A percentile compares a stretch with the other conserved stretches of the same genome.
These are phyloP conservation scores for Hipparchia semele DNA, from an alignment of 2,888 invertebrate species.

Conservation along the genomic window DNA sequence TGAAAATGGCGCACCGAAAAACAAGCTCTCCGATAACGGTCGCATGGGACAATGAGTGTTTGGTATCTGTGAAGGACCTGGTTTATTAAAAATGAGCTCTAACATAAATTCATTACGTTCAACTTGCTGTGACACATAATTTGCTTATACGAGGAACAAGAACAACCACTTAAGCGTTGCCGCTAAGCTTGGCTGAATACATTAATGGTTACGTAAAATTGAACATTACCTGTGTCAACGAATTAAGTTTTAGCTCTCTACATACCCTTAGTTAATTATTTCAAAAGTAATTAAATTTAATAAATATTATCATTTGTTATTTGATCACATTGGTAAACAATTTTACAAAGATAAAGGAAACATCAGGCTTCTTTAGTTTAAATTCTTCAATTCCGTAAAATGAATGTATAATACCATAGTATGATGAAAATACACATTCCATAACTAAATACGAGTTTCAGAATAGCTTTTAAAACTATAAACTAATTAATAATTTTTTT, in stretches of 20 bases:
- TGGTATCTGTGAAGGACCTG: constrained; percentile 23
- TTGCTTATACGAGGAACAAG: constrained; percentile 14
- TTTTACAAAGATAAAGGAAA: too few relatives aligned
- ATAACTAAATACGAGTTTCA: too few relatives aligned
- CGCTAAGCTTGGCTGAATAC: constrained; percentile 29
- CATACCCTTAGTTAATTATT: background rate
- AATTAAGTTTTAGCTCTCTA: constrained; percentile 8
- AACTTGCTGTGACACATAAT: constrained; percentile 48
- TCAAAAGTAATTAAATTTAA: too few relatives aligned
- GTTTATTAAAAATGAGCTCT: constrained; percentile 56
- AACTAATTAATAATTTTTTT: too few relatives aligned
- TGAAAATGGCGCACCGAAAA: constrained; percentile 59
- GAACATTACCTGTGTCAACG: constrained; percentile 24
- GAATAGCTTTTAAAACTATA: too few relatives aligned
- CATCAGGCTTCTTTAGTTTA: too few relatives aligned
- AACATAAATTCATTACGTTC: constrained; percentile 53
- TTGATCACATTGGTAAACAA: too few relatives aligned
- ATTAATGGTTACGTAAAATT: constrained; percentile 33
- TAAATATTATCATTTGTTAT: too few relatives aligned
- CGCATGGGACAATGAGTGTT: constrained; percentile 45
- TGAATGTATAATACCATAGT: too few relatives aligned
- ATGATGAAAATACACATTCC: too few relatives aligned
- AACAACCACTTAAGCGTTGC: constrained; percentile 15
- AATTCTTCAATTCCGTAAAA: too few relatives aligned
- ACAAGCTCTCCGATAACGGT: constrained; percentile 50